Evolutionary conservation across 2,113 vertebrate species (phyloP).

Genomic region (Mastomys natalensis): DNA sequence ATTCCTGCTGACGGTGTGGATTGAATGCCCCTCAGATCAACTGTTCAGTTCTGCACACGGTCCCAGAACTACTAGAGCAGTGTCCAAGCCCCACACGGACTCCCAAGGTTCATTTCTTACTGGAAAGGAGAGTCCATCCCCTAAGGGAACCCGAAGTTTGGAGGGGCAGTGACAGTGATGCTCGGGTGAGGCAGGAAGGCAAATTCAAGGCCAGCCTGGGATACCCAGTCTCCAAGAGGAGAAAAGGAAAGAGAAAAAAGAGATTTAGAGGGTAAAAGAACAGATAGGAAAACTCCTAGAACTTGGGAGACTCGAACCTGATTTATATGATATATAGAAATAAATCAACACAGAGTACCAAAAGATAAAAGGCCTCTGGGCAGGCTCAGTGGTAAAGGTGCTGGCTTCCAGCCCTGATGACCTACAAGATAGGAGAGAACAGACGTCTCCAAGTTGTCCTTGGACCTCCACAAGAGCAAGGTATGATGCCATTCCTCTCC

Average conservation of each 20-base stretch:
- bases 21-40: neutral
- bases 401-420: neutral
- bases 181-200: neutral
- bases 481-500: neutral
- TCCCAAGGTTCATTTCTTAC: neutral
- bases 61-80: neutral
- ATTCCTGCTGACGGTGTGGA: neutral
- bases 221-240: neutral
- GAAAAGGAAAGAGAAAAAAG: neutral
- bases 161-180: neutral
- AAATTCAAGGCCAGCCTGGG: neutral
- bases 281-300: neutral
- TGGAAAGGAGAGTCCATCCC: slow-evolving; percentile 25
- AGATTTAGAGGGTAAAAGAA: neutral
- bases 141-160: neutral
- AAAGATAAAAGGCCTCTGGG: neutral
- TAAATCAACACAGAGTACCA: neutral
- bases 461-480: neutral
- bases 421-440: neutral
- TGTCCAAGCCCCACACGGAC: neutral
- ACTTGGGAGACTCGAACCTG: neutral
- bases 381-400: neutral
- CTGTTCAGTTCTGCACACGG: neutral
- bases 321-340: neutral
- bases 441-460: neutral